Percentiles rank a stretch among this genome's conserved stretches.
Evolutionary conservation across 2,888 invertebrate species (phyloP).

Genomic region (Lacanobia oleracea): DNA sequence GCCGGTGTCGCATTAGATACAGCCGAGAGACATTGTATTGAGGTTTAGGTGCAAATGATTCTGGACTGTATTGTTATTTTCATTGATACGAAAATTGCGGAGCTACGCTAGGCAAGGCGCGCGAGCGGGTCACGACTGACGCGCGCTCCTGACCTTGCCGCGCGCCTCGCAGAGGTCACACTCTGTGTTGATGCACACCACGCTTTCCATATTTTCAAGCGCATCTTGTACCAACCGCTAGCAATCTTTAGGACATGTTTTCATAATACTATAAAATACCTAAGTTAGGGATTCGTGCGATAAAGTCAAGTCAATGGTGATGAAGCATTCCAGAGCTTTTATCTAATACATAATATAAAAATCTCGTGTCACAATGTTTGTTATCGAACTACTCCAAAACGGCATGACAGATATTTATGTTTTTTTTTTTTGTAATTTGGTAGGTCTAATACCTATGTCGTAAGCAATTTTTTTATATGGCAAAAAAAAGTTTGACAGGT

Average conservation of each 20-base stretch:
- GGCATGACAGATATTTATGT: too few species aligned
- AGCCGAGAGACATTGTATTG: conserved; percentile 78
- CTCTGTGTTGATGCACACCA: conserved; percentile 85
- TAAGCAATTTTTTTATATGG: too few species aligned
- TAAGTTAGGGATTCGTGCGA: not conserved
- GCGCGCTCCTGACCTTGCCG: conserved; percentile 90
- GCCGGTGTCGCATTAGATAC: conserved; percentile 76
- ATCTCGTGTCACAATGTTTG: too few species aligned
- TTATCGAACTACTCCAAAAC: too few species aligned
- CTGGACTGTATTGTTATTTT: conserved; percentile 82
- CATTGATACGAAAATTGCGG: conserved; percentile 79
- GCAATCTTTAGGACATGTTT: conserved; percentile 26
- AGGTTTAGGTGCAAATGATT: conserved; percentile 74
- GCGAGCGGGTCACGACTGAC: conserved; percentile 90
- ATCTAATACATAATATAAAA: too few species aligned
- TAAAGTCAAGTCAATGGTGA: not conserved
- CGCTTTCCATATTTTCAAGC: conserved; percentile 77
- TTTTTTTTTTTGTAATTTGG: too few species aligned
- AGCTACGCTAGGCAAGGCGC: conserved; percentile 75
- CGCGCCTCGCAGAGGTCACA: conserved; percentile 88
- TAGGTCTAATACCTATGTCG: too few species aligned
- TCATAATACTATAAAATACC: conserved; percentile 2
- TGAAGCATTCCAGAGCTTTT: not conserved
- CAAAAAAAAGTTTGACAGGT: too few species aligned
- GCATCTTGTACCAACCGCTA: conserved; percentile 50